A percentile compares a stretch with the other conserved stretches of the same genome.
Evolutionary conservation across 2,113 vertebrate genomes (phyloP).

Genomic region (Siphamia tubifer): DNA sequence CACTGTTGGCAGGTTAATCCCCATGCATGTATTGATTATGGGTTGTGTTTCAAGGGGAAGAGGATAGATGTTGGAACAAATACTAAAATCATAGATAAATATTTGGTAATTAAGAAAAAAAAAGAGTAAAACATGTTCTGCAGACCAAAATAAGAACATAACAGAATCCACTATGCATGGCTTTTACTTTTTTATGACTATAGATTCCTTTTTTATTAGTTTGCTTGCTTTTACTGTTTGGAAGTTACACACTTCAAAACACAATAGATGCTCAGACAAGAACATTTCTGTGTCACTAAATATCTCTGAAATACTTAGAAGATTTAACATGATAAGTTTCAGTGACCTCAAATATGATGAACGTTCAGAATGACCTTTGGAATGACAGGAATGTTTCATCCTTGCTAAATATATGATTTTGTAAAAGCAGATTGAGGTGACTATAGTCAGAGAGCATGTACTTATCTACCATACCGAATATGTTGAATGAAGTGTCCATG

Average conservation of each 20-base stretch:
- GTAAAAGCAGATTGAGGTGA: not conserved
- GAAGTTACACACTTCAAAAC: too few species aligned
- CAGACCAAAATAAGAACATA: too few species aligned
- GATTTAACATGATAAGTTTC: not conserved
- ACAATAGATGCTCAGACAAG: not conserved
- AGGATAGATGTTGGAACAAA: too few species aligned
- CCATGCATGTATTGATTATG: not conserved
- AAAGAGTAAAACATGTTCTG: too few species aligned
- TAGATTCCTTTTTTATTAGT: too few species aligned
- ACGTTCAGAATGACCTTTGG: too few species aligned
- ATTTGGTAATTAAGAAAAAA: too few species aligned
- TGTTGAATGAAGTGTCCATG: not conserved
- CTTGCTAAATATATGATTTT: not conserved
- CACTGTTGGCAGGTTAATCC: not conserved
- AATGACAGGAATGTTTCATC: not conserved
- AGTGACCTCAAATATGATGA: not conserved
- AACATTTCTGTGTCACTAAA: not conserved
- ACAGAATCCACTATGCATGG: too few species aligned
- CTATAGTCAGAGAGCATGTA: not conserved
- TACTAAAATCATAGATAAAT: too few species aligned
- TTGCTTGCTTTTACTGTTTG: too few species aligned
- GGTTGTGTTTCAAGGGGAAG: too few species aligned
- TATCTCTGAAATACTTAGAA: not conserved
- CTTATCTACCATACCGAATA: not conserved
- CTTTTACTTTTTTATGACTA: too few species aligned